Base-by-base conservation (phyloP, 2,113 vertebrate genomes). In the Fukomys damarensis region DNA sequence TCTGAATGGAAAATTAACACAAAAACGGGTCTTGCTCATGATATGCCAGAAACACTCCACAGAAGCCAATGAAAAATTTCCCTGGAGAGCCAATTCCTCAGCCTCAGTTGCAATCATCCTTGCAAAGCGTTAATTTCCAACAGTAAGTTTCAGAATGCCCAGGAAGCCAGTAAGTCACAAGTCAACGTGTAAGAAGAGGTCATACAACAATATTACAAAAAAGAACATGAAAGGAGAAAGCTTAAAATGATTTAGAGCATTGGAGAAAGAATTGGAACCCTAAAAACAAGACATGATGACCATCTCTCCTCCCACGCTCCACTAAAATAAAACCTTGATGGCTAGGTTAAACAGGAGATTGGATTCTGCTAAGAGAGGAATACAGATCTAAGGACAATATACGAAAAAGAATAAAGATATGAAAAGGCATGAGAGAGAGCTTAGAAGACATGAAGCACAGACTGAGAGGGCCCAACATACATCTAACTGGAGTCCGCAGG, bases 1-100 rank as follows among this genome's bases (percentile, higher is more conserved):
- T 94, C 24, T 77, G 35, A 70, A 28, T 92, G 38, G 92, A 89
- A 91, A 84, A 81, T 77, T 93, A 89, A 86, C 76, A 74, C 66
- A 88, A 80, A 91, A 80, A 82, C n/a, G 58, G 19, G 20, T 70
- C 90, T 83, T 86, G 1, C 61, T 80, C 38, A 68, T 46, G 7
- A 94, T n/a, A 61, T 19, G 28, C 9, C 59, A 54, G 46, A 79
- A 72, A 96, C 56, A 28, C 30, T 22, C 46, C 59, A 84, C n/a
- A 49, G n/a, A 77, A 95, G 30, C 56, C 65, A 91, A 82, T 63
- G 28, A 54, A 86, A 88, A 82, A 46, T 41, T 28, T 41, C 30
- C 63, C 70, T 2, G 22, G 41, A 81, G 35, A 91, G 22, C 43
- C 56, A 76, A 5, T 76, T 46, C 49, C 22, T 11, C 28, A 93